Evolutionary conservation across 2,797 vertebrate genomes (phyloP), one percentile per base, ranked within the genome.

Genomic region (Sebastes oblongus): DNA sequence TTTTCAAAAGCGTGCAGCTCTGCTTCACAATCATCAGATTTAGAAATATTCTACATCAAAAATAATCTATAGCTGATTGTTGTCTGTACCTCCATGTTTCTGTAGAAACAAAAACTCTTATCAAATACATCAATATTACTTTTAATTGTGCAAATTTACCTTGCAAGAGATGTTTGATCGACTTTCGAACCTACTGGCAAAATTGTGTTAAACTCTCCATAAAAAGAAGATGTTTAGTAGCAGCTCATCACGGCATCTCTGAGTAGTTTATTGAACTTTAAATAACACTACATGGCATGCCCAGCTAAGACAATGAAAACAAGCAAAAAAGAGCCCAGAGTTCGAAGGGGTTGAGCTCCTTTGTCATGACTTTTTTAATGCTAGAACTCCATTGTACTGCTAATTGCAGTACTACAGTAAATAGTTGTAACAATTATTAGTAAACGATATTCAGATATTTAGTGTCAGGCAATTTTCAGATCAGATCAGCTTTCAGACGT

Each of bases 391-490:
- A 30, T 54, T 72, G 50, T 65, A 0, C 1, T 54, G 14, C 22
- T 65, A 66, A 66, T 58, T 75, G 10, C 30, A 25, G 32, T 16
- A 5, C 66, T n/a, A 9, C 50, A 52, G 50, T 50, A 36, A 22
- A 56, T 71, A 66, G 3, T 20, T 20, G n/a, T 1, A 61, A 32
- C 24, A 36, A 34, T 52, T 59, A 22, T 20, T 24, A 29, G 9
- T 25, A 18, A 68, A 75, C 20, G 60, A 30, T 52, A 59, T 32
- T 69, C 24, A 54, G 8, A 62, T 68, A 76, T 85, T 77, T 34
- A 24, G 34, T 72, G 11, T 61, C 69, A 66, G 29, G 5, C 11
- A 24, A 70, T 78, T 76, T 74, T 67, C 12, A 58, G 52, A 61
- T 69, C 12, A 58, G 52, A 61, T 69, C 30, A 65, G 22, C n/a